phyloP scores from a whole-genome alignment of 2,797 vertebrate species.

The Leptoclinus maculatus region DNA sequence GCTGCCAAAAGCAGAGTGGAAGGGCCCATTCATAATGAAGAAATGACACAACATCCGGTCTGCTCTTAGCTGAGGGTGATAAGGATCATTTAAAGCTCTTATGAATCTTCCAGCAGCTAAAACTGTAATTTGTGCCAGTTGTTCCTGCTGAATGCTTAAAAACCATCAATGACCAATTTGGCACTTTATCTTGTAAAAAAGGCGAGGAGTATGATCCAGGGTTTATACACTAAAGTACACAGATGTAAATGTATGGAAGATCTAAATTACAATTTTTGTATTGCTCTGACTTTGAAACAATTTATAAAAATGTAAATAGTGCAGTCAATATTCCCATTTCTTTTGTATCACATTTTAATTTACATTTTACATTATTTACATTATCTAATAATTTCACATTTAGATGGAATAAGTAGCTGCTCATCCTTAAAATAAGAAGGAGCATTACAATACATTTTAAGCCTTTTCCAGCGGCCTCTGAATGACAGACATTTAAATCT shows the following conservation, averaged over 20 bases:
- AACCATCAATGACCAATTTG: conserved; percentile 44
- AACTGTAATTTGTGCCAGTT: conserved; percentile 10
- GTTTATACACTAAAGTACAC: neutral
- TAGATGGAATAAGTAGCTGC: neutral
- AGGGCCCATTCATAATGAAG: conserved; percentile 37
- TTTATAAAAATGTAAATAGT: neutral
- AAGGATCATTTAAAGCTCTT: conserved; percentile 51
- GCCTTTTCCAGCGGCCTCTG: neutral
- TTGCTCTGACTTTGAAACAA: neutral
- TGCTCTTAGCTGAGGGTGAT: conserved; percentile 33
- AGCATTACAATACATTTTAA: neutral
- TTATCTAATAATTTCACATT: conserved; percentile 5
- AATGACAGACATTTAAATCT: conserved; percentile 32
- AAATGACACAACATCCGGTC: conserved; percentile 44
- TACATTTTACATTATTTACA: neutral
- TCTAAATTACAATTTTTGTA: neutral
- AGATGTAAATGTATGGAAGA: neutral
- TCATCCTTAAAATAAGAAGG: conserved; percentile 13
- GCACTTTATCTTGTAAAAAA: neutral
- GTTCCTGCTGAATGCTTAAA: conserved; percentile 23
- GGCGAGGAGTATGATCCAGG: neutral
- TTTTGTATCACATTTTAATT: conserved; percentile 3
- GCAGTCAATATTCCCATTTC: neutral
- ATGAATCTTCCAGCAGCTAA: conserved; percentile 31
- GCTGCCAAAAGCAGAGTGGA: conserved; percentile 53